These are phyloP conservation scores for Carposina sasakii DNA, from an alignment of 1,140 invertebrate genomes.

Conservation along the genomic window DNA sequence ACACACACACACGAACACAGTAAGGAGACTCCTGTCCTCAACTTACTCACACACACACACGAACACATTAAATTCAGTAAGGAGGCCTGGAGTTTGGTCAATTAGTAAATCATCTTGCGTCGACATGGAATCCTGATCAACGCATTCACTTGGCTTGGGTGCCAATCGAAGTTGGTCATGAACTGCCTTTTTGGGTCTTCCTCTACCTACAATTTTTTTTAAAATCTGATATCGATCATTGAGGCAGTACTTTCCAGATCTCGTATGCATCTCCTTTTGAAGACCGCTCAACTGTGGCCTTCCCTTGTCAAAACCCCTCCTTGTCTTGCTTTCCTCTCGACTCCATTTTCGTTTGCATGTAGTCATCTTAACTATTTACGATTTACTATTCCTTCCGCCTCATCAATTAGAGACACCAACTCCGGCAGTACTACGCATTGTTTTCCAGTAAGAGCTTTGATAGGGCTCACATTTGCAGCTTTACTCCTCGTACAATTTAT, in stretches of 20 bases:
- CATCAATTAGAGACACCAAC: neutral
- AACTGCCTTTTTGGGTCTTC: slow-evolving; percentile 7
- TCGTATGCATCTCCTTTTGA: slow-evolving; percentile 10
- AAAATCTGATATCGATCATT: slow-evolving; percentile 6
- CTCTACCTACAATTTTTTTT: slow-evolving; percentile 2
- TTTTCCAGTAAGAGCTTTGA: slow-evolving; percentile 6
- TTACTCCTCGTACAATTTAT: slow-evolving; percentile 9
- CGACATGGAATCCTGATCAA: too few species aligned
- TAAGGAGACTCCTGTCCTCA: too few species aligned
- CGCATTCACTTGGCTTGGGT: neutral
- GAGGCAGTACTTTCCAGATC: slow-evolving; percentile 6
- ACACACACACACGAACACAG: neutral
- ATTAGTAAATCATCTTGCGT: too few species aligned
- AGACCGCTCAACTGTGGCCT: neutral
- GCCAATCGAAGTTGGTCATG: slow-evolving; percentile 7
- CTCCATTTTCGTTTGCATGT: neutral
- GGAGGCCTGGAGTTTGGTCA: too few species aligned
- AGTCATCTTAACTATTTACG: neutral
- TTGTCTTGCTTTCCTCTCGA: neutral
- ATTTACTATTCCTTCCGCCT: neutral
- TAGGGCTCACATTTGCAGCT: slow-evolving; percentile 6
- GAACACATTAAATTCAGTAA: too few species aligned
- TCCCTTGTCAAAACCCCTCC: too few species aligned
- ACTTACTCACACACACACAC: neutral
- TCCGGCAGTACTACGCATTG: neutral